phyloP scores from a whole-genome alignment of 2,113 vertebrate species.

The Sander lucioperca region DNA sequence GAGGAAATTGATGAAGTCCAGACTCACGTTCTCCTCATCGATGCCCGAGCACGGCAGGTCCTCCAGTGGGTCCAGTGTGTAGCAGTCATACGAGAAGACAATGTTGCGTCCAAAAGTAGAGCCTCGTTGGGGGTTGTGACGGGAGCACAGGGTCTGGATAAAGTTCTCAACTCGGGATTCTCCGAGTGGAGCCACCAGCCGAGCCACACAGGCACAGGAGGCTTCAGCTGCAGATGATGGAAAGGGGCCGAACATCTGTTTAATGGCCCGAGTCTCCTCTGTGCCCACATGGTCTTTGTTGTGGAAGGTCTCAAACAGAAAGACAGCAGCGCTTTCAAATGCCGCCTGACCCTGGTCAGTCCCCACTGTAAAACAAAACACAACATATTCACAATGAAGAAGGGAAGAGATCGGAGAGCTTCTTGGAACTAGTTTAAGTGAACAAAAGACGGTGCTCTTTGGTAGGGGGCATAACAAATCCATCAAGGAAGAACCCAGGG shows the following conservation, averaged over 20 bases:
- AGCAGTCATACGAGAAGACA: constrained; percentile 92
- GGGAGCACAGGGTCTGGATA: constrained; percentile 81
- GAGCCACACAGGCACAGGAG: constrained; percentile 86
- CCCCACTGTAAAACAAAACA: constrained; percentile 87
- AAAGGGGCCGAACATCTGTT: constrained; percentile 97
- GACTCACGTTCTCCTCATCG: constrained; percentile 68
- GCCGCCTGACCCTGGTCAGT: constrained; percentile 90
- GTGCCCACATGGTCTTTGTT: constrained; percentile 90
- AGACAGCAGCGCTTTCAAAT: constrained; percentile 92
- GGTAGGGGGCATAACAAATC: too few species aligned
- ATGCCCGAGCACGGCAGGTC: constrained; percentile 82
- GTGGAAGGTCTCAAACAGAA: constrained; percentile 94
- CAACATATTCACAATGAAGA: background rate
- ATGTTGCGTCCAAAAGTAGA: constrained; percentile 91
- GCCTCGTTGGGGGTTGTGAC: constrained; percentile 59
- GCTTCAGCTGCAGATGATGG: constrained; percentile 90
- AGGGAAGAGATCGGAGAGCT: too few species aligned
- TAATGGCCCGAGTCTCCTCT: constrained; percentile 92
- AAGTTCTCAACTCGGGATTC: constrained; percentile 87
- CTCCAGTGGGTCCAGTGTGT: constrained; percentile 89
- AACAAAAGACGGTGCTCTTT: too few species aligned
- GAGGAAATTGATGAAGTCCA: constrained; percentile 91
- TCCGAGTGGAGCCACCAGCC: constrained; percentile 85
- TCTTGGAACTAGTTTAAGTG: too few species aligned
- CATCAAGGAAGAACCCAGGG: too few species aligned